These are phyloP conservation scores for Penaeus japonicus DNA, from an alignment of 1,140 invertebrate species.

Conservation along the genomic window DNA sequence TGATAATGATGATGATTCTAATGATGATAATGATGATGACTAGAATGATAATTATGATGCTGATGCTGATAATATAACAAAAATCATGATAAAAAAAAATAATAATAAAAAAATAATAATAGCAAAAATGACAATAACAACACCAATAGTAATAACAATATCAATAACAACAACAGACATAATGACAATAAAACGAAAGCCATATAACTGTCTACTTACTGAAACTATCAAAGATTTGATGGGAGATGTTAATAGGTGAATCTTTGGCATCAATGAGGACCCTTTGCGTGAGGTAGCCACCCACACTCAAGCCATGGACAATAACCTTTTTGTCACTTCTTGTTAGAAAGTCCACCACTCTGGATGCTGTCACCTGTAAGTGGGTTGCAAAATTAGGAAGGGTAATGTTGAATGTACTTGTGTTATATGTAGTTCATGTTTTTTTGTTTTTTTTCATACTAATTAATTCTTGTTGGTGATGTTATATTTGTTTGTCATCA, in stretches of 20 bases:
- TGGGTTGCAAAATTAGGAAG: background rate
- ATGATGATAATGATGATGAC: no score
- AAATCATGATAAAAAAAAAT: no score
- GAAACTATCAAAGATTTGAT: conserved; percentile 57
- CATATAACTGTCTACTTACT: conserved; percentile 29
- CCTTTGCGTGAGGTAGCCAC: conserved; percentile 53
- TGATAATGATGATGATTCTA: no score
- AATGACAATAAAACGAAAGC: no score
- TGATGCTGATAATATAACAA: no score
- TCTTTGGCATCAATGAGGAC: conserved; percentile 39
- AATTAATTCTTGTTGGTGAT: no score
- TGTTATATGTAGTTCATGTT: no score
- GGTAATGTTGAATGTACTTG: no score
- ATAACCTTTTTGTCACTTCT: conserved; percentile 30
- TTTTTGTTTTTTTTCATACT: no score
- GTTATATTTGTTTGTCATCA: no score
- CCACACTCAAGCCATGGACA: conserved; percentile 55
- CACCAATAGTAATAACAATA: background rate
- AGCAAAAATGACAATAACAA: background rate
- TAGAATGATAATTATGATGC: no score
- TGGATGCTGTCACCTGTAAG: conserved; percentile 49
- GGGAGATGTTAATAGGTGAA: conserved; percentile 32
- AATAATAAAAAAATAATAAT: no score
- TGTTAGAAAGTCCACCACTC: conserved; percentile 50
- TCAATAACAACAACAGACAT: background rate